Conservation (phyloP, 2,888 invertebrate genomes). For the Allolobophora icterica region DNA sequence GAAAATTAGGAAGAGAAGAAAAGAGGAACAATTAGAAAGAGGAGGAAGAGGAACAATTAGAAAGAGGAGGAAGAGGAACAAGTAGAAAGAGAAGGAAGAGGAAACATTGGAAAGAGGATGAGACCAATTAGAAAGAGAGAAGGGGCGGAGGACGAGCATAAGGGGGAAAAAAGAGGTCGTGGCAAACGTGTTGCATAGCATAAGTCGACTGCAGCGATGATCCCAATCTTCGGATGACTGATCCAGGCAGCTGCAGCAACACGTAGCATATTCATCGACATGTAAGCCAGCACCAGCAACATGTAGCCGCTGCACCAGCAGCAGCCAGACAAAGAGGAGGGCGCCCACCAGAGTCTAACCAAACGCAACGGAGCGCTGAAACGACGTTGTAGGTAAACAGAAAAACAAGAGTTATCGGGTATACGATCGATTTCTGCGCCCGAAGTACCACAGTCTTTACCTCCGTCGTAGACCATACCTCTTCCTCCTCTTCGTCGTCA, state of each 20-base stretch:
- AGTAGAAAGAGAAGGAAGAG: too few relatives aligned
- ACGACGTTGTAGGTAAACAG: neutral
- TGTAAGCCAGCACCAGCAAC: conserved; percentile 11
- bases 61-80: too few relatives aligned
- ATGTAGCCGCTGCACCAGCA: neutral
- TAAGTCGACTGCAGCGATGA: neutral
- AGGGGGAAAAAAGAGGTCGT: neutral
- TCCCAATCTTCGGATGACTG: neutral
- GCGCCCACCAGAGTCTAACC: neutral
- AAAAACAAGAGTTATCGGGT: conserved; percentile 11
- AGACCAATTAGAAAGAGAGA: too few relatives aligned
- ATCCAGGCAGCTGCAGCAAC: neutral
- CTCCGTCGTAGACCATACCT: neutral
- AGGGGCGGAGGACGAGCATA: neutral
- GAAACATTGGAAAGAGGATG: too few relatives aligned
- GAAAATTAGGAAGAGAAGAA: too few relatives aligned
- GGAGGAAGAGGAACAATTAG: too few relatives aligned
- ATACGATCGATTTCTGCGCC: conserved; percentile 17
- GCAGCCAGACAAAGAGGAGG: neutral
- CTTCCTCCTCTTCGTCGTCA: conserved; percentile 12
- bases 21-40: too few relatives aligned
- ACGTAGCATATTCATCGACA: neutral
- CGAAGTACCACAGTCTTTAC: neutral
- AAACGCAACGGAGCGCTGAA: neutral
- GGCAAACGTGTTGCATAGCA: neutral